Conservation (phyloP, 2,888 invertebrate genomes). For the Agapostemon virescens region DNA sequence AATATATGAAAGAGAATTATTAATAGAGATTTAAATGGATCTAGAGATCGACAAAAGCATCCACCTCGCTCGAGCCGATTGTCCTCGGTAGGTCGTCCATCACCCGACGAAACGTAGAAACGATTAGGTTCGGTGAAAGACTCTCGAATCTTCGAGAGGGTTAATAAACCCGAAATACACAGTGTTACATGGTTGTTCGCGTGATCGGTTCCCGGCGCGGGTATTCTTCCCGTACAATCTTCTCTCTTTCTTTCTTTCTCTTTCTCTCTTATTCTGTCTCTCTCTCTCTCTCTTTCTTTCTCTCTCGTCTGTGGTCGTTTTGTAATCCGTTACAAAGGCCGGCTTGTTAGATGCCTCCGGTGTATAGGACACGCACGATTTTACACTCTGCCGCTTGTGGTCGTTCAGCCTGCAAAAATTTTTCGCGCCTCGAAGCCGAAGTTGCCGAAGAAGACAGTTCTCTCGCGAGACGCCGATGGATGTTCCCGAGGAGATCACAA, state of each 20-base stretch:
- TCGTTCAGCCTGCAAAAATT: slow-evolving; percentile 58
- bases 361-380: slow-evolving; percentile 54
- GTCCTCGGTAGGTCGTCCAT: background rate
- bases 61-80: background rate
- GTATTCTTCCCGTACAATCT: slow-evolving; percentile 44
- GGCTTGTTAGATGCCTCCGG: slow-evolving; percentile 52
- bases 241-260: no score
- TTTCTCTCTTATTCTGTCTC: no score
- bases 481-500: slow-evolving; percentile 18
- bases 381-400: slow-evolving; percentile 58
- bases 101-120: background rate
- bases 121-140: background rate
- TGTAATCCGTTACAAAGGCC: slow-evolving; percentile 55
- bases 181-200: background rate
- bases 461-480: slow-evolving; percentile 25
- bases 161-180: background rate
- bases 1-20: background rate
- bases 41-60: background rate
- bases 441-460: slow-evolving; percentile 15
- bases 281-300: no score
- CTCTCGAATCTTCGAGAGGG: slow-evolving; percentile 6
- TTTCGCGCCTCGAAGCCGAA: slow-evolving; percentile 55
- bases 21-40: slow-evolving; percentile 1
- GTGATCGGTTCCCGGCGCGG: slow-evolving; percentile 22
- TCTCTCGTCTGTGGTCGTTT: slow-evolving; percentile 51